Base-by-base conservation (phyloP, 2,888 invertebrate genomes). In the Spodoptera littoralis region DNA sequence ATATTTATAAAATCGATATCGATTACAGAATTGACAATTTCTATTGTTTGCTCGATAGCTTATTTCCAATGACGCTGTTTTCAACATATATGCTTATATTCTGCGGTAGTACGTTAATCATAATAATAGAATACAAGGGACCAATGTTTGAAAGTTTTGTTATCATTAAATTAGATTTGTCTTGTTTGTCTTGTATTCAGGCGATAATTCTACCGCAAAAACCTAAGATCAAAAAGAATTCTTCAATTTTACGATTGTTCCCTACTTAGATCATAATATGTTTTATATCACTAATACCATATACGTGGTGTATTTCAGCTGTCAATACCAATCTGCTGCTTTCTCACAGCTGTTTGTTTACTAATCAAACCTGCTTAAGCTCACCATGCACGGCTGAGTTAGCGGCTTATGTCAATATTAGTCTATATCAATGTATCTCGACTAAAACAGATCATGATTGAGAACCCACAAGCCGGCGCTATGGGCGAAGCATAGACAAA, bases 1-100 rank as follows among this genome's bases (percentile, higher is more conserved):
- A 73, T 69, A 67, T 65, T 69, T 72, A 62, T 57, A 46, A 73
- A 36, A 79, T 73, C 67, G 55, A 81, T 65, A 57, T 22, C 60
- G 58, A 60, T 11, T 42, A 56, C 54, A 55, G n/a, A 52, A 45
- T 47, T 11, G 55, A 4, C 42, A 72, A 51, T 52, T 54, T 60
- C 48, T 49, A 30, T 27, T 76, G n/a, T 65, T 67, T 65, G 52
- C 49, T 65, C 53, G 47, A 56, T 65, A 68, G 50, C 54, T 67
- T 60, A 60, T 54, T 18, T 58, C 59, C 65, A 70, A 53, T 67
- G 57, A 50, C 60, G 55, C 44, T 30, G 11, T 57, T 77, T 65
- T 41, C 51, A 54, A 60, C 67, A 69, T 71, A 54, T 51, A 57
- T 43, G 24, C 47, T 65, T 55, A 65, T 45, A 46, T 18, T 55